Percentiles rank a stretch among this genome's conserved stretches.
Evolutionary conservation across 2,797 vertebrate species (phyloP).

Genomic region (Myiotriccus ornatus): DNA sequence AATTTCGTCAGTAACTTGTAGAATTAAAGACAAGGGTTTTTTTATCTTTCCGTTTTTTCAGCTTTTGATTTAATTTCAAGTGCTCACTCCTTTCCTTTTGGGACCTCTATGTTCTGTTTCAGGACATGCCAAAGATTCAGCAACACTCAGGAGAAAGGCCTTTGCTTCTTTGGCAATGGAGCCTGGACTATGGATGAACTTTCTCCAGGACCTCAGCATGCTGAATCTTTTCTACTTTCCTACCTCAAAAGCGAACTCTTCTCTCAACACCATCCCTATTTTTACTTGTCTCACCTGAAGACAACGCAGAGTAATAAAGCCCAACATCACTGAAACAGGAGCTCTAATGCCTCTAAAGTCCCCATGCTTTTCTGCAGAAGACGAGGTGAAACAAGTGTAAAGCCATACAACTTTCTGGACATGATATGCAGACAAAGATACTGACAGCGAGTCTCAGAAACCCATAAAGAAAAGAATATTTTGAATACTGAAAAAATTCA

Average conservation of each 20-base stretch:
- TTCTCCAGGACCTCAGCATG: neutral
- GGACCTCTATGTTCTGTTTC: neutral
- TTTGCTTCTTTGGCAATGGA: neutral
- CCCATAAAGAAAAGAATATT: neutral
- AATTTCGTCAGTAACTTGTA: neutral
- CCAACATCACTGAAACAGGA: neutral
- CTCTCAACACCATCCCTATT: neutral
- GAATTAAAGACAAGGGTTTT: neutral
- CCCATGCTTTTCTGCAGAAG: neutral
- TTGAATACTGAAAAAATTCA: neutral
- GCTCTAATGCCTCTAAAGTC: neutral
- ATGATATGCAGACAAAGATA: neutral
- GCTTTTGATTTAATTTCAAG: no score
- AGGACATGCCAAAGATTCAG: neutral
- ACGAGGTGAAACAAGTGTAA: neutral
- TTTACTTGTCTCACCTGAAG: neutral
- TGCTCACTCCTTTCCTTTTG: neutral
- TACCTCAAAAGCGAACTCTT: neutral
- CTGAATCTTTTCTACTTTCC: neutral
- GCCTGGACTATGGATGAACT: neutral
- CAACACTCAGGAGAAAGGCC: accelerated
- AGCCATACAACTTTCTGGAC: neutral
- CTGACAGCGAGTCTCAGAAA: neutral
- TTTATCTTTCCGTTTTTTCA: neutral
- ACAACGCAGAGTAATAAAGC: accelerated